Conservation (phyloP, 92 coral and sea anemone genomes). For the Palythoa grandis region DNA sequence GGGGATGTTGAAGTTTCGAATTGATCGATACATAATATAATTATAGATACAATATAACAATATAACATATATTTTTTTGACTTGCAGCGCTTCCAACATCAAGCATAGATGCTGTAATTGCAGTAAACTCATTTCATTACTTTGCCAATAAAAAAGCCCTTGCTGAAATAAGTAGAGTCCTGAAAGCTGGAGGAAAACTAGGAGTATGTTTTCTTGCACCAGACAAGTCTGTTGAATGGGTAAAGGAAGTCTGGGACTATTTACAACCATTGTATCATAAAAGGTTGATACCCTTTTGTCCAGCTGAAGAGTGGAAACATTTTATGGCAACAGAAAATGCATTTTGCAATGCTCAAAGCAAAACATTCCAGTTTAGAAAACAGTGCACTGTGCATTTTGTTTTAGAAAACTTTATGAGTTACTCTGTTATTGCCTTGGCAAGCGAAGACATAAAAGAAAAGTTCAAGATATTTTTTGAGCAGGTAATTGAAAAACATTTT, state of each 20-base stretch:
- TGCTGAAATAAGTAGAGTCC: constrained; percentile 31
- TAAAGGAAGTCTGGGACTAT: constrained; percentile 1
- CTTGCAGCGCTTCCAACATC: constrained; percentile 39
- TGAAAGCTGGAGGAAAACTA: constrained; percentile 13
- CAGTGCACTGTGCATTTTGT: not conserved
- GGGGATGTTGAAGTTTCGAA: too few species aligned
- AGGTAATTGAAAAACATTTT: constrained; percentile 25
- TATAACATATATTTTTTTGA: not conserved
- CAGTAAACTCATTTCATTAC: constrained; percentile 11
- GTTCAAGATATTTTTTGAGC: constrained; percentile 13
- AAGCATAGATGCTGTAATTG: constrained; percentile 35
- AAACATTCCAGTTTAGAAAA: not conserved
- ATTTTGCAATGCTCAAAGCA: constrained; percentile 3
- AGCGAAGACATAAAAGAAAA: constrained; percentile 24
- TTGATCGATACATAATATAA: too few species aligned
- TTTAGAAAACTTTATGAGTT: constrained; percentile 17
- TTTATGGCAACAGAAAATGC: not conserved
- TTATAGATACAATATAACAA: too few species aligned
- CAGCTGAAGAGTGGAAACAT: constrained; percentile 17
- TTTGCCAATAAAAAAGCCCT: constrained; percentile 33
- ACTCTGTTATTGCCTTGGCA: not conserved
- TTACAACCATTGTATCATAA: not conserved
- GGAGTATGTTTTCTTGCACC: not conserved
- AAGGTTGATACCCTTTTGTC: constrained; percentile 6
- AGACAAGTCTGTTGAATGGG: constrained; percentile 24